A percentile compares a stretch with the other conserved stretches of the same genome.
These are phyloP conservation scores for Acrobasis repandana DNA, from an alignment of 2,888 invertebrate species.

Conservation along the genomic window DNA sequence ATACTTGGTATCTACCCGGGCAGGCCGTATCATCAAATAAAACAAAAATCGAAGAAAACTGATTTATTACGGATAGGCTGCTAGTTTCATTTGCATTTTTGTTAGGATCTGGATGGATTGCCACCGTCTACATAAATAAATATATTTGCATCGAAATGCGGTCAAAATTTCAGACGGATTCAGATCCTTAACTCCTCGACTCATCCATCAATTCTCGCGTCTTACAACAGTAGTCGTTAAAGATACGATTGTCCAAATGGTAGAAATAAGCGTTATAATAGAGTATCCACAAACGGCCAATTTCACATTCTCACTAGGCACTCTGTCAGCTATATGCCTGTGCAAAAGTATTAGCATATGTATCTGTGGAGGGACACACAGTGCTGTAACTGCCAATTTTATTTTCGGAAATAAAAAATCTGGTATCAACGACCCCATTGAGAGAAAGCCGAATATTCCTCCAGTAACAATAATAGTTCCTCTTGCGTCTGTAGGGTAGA, in stretches of 20 bases:
- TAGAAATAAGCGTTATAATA: conserved; percentile 46
- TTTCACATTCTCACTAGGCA: conserved; percentile 43
- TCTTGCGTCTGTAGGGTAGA: conserved; percentile 43
- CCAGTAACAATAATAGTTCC: conserved; percentile 41
- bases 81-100: too few species aligned
- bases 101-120: too few species aligned
- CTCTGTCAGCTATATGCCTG: conserved; percentile 36
- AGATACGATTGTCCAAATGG: conserved; percentile 44
- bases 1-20: too few species aligned
- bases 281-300: conserved; percentile 49
- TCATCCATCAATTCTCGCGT: too few species aligned
- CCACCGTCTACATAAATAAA: too few species aligned
- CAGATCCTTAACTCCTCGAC: too few species aligned
- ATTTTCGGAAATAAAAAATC: conserved; percentile 47
- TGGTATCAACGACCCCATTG: conserved; percentile 48
- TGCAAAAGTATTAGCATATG: conserved; percentile 56
- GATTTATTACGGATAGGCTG: too few species aligned
- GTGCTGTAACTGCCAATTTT: conserved; percentile 46
- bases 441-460: conserved; percentile 46
- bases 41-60: too few species aligned
- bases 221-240: not conserved
- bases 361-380: conserved; percentile 58
- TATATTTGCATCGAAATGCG: too few species aligned
- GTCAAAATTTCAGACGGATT: too few species aligned
- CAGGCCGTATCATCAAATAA: too few species aligned